These are phyloP conservation scores for Meriones psammophilus DNA, from an alignment of 2,797 vertebrate genomes.

Conservation along the genomic window DNA sequence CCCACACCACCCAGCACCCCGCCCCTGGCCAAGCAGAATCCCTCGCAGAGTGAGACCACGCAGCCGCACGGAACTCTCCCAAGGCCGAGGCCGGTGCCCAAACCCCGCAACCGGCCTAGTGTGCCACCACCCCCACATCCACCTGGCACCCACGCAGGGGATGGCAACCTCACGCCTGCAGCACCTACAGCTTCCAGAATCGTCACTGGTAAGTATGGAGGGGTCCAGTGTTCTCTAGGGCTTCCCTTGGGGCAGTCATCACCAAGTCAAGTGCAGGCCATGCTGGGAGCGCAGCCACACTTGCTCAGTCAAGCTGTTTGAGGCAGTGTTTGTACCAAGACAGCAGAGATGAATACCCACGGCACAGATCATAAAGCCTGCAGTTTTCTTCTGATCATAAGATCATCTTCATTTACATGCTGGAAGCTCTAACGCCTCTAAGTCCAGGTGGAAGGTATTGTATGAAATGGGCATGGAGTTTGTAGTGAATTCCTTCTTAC, in stretches of 20 bases:
- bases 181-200: constrained; percentile 91
- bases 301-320: background rate
- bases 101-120: constrained; percentile 95
- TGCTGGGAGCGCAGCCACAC: background rate
- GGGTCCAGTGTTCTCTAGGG: background rate
- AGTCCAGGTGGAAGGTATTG: background rate
- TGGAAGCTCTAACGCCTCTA: background rate
- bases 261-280: background rate
- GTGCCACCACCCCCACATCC: constrained; percentile 96
- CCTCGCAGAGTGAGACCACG: background rate
- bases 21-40: constrained; percentile 87
- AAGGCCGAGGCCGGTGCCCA: constrained; percentile 94
- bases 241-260: background rate
- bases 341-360: background rate
- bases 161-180: constrained; percentile 83
- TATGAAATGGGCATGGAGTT: background rate
- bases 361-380: background rate
- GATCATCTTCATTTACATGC: background rate
- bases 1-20: constrained; percentile 95
- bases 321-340: background rate
- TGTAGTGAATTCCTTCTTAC: background rate
- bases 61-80: constrained; percentile 92
- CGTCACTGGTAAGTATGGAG: constrained; percentile 92
- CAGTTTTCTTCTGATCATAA: background rate
- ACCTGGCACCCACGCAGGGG: constrained; percentile 79